Evolutionary conservation across 35 echinoderm and acorn worm species (phyloP), one percentile per base, ranked within the genome.

Genomic region (Apostichopus californicus): DNA sequence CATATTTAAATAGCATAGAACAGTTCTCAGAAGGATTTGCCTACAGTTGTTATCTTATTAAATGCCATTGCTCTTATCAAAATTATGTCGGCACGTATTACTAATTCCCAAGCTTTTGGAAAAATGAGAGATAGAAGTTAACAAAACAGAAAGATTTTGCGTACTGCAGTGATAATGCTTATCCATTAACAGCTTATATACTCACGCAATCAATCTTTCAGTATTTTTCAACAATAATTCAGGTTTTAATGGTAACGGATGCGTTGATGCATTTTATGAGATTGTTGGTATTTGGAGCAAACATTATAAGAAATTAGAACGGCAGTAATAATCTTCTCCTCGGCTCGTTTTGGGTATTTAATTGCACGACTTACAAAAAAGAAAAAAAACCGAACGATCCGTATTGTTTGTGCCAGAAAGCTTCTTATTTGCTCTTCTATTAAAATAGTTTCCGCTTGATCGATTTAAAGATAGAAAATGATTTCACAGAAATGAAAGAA

Each of bases 381-480:
- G n/a, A 75, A 75, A 46, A 46, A 46, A 46, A 46, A 46, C 3
- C 34, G 34, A 46, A 46, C 34, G 34, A 46, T 46, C 34, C n/a
- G 14, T 22, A 9, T 61, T 22, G 21, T 22, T 14, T 75, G 71
- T 22, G 21, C 71, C 71, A 75, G 71, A 22, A 75, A 18, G 11
- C 20, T 20, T 75, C 15, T 75, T 75, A 75, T 18, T 75, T 75
- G 71, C 20, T 0, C 17, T 6, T 75, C 15, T 75, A 75, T 75
- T 75, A 75, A 75, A 75, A 75, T 75, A 75, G 71, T 75, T 75
- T 75, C 71, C 71, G 21, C 71, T 18, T n/a, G 71, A 75, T 75
- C 20, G 71, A 75, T 75, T 22, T 75, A 18, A 75, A 18, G 17
- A 75, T 13, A 75, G 71, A 75, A 75, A 75, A 75, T 75, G 11